phyloP scores from a whole-genome alignment of 2,797 vertebrate genomes.

The Threskiornis aethiopicus region DNA sequence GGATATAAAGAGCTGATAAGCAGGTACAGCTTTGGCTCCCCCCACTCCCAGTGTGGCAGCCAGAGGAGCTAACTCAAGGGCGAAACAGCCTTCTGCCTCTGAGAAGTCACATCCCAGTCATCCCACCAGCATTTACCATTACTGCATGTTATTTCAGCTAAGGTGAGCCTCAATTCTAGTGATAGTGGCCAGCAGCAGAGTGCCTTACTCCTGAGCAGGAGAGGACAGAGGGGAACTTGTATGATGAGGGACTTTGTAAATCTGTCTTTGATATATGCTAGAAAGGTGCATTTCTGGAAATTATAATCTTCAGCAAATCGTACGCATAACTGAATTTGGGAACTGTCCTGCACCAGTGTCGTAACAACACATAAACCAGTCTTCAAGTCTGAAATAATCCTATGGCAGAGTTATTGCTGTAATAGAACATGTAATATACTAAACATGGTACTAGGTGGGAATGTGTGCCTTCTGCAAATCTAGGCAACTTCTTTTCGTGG shows the following conservation, averaged over 20 bases:
- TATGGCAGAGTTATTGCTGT: not conserved
- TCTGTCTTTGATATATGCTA: not conserved
- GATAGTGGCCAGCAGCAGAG: not conserved
- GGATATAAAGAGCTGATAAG: not conserved
- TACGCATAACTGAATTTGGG: not conserved
- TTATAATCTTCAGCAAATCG: not conserved
- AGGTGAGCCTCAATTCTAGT: not conserved
- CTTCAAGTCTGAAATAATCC: not conserved
- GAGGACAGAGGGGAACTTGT: not conserved
- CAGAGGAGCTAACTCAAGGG: not conserved
- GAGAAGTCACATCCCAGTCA: not conserved
- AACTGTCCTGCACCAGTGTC: not conserved
- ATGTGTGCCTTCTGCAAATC: not conserved
- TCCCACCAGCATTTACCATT: not conserved
- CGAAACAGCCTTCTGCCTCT: not conserved
- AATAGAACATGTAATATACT: not conserved
- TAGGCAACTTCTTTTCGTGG: not conserved
- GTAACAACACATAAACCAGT: not conserved
- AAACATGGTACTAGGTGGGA: not conserved
- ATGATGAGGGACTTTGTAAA: not conserved
- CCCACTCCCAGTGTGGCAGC: not conserved
- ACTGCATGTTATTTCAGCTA: not conserved
- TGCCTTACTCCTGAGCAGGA: not conserved
- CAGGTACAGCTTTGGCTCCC: not conserved
- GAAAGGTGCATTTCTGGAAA: not conserved